Evolutionary conservation across 1,140 invertebrate genomes (phyloP), one percentile per base, ranked within the genome.

Genomic region (Apocrypta bakeri): DNA sequence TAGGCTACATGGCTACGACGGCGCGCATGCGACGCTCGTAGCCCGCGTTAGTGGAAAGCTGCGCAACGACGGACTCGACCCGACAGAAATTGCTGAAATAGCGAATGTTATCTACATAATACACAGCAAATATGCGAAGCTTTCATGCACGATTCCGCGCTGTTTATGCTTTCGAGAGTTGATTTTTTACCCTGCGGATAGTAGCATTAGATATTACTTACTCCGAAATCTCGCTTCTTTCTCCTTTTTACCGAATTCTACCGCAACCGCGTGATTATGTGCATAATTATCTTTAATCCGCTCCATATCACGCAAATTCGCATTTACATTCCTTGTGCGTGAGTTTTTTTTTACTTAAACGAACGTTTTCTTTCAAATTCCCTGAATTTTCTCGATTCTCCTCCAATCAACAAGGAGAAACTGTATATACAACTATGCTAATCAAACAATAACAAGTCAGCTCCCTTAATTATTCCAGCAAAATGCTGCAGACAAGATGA

Each of bases 41-140:
- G 33, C 31, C 37, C 24, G 68, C 42, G 81, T 66, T 78, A 74
- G 74, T 78, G 56, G 71, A 56, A 56, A 37, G 31, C 63, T 12
- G 69, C 24, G 33, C 31, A 40, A 79, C 8, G 63, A 64, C 21
- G 21, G 24, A 2, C 33, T 4, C 33, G 33, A 37, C 33, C 3
- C 2, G 3, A 37, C 33, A 40, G 77, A 79, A 79, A 83, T 83
- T 83, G 82, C 72, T 83, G 7, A 63, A 78, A 64, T 79, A 72
- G 48, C 29, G 56, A 72, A 63, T 68, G 40, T 68, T 74, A 79
- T 79, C 81, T 73, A 76, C 81, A 74, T 83, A 61, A 79, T 78
- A 73, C 79, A 79, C 76, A 27, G 81, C 64, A 71, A 76, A 69
- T 82, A 61, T 7, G 73, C 61, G 14, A 64, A 17, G 24, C 63